Evolutionary conservation across 2,888 invertebrate species (phyloP).

Genomic region (Cenopis cana): DNA sequence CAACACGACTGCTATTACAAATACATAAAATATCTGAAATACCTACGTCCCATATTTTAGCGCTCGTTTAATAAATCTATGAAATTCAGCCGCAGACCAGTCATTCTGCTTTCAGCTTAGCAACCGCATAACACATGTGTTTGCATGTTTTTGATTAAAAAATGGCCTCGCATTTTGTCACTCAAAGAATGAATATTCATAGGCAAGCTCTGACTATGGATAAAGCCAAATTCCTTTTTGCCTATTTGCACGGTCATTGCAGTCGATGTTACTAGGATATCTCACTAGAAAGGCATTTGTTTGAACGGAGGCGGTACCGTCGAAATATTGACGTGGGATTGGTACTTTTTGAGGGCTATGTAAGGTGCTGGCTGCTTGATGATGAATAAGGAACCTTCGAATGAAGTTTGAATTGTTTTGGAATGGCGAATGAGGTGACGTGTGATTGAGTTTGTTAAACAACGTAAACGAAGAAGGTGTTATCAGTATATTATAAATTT

Average conservation of each 20-base stretch:
- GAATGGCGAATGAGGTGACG: too few relatives aligned
- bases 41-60: background rate
- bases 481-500: too few relatives aligned
- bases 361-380: too few relatives aligned
- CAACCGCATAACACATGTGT: conserved; percentile 19
- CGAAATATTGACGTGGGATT: too few relatives aligned
- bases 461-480: too few relatives aligned
- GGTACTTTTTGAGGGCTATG: too few relatives aligned
- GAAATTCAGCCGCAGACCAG: conserved; percentile 16
- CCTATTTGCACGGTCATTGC: conserved; percentile 62
- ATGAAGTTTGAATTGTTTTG: too few relatives aligned
- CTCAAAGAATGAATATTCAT: conserved; percentile 40
- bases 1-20: background rate
- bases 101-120: conserved; percentile 16
- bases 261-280: conserved; percentile 45
- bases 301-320: background rate
- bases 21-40: background rate
- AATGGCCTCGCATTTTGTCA: conserved; percentile 35
- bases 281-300: conserved; percentile 38
- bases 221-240: conserved; percentile 33
- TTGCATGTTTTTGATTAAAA: conserved; percentile 38
- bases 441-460: too few relatives aligned
- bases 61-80: background rate
- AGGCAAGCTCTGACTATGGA: conserved; percentile 36
- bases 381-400: too few relatives aligned